Evolutionary conservation across 2,113 vertebrate species (phyloP).

Genomic region (Reinhardtius hippoglossoides): DNA sequence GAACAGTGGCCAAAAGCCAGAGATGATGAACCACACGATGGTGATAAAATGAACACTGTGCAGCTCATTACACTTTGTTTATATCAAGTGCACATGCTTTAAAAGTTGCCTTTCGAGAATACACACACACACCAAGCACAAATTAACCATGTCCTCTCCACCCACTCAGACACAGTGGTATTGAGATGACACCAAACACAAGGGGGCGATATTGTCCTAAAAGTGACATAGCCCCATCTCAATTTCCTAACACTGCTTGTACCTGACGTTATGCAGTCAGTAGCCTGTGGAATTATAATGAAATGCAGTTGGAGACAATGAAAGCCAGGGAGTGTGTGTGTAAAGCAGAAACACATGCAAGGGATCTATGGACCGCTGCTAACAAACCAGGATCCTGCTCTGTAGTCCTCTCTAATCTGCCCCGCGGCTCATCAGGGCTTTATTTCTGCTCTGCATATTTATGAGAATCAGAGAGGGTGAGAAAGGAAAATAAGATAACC

Average conservation of each 20-base stretch:
- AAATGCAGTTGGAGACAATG: constrained; percentile 58
- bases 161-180: constrained; percentile 7
- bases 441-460: constrained; percentile 78
- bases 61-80: constrained; percentile 72
- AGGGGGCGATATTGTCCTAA: constrained; percentile 58
- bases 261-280: constrained; percentile 19
- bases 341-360: constrained; percentile 69
- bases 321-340: constrained; percentile 53
- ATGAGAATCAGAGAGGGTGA: constrained; percentile 67
- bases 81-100: constrained; percentile 70
- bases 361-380: constrained; percentile 65
- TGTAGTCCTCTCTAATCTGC: constrained; percentile 76
- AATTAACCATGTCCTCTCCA: constrained; percentile 39
- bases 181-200: constrained; percentile 26
- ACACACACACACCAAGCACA: constrained; percentile 23
- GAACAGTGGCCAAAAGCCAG: constrained; percentile 62
- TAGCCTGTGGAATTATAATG: constrained; percentile 57
- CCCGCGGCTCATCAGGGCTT: constrained; percentile 74
- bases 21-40: constrained; percentile 61
- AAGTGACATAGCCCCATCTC: constrained; percentile 1
- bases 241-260: constrained; percentile 2
- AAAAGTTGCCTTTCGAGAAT: constrained; percentile 48
- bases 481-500: constrained; percentile 52
- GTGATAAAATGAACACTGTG: constrained; percentile 76
- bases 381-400: constrained; percentile 73